Conservation (phyloP, 2,113 vertebrate species). For the Corvus cornix region DNA sequence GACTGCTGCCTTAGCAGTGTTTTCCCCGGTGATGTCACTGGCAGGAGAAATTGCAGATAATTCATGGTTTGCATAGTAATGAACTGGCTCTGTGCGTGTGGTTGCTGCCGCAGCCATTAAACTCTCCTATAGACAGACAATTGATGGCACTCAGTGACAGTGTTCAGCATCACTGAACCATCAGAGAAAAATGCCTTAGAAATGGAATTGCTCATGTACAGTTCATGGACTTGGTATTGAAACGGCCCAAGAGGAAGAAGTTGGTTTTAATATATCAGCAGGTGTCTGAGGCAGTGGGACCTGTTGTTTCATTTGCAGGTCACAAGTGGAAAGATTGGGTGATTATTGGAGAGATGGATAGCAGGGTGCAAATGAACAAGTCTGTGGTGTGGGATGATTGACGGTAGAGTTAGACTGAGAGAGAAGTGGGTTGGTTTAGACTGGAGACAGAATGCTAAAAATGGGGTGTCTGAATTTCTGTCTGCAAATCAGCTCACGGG, state of each 20-base stretch:
- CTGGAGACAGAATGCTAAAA: neutral
- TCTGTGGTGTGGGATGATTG: neutral
- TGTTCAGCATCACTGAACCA: neutral
- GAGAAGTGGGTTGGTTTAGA: neutral
- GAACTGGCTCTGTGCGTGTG: neutral
- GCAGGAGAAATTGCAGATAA: neutral
- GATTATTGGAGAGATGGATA: neutral
- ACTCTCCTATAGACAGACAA: accelerated
- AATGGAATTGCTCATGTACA: neutral
- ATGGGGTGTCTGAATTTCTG: neutral
- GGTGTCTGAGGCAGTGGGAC: neutral
- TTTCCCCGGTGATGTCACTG: neutral
- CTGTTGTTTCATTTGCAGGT: neutral
- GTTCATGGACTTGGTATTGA: neutral
- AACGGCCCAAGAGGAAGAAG: neutral
- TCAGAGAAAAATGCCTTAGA: neutral
- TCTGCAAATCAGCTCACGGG: neutral
- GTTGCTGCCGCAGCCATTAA: neutral
- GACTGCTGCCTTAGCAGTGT: neutral
- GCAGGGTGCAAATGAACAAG: neutral
- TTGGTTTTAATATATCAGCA: neutral
- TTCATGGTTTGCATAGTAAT: neutral
- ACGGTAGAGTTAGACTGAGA: neutral
- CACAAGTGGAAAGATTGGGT: neutral
- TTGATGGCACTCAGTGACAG: neutral